Base-by-base conservation (phyloP, 2,113 vertebrate genomes). In the Podarcis cretensis region DNA sequence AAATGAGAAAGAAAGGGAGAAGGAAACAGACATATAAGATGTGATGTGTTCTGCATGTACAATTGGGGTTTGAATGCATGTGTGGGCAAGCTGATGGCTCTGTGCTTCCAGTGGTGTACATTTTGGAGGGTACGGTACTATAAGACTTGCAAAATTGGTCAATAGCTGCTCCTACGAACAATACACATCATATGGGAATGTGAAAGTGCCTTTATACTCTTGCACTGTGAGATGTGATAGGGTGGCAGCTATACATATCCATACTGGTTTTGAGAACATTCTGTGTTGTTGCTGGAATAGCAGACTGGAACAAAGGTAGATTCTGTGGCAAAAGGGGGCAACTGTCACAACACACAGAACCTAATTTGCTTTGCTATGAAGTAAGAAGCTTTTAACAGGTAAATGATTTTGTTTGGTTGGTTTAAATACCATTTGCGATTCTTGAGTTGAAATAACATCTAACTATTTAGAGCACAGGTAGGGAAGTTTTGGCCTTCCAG, bases 1-100 rank as follows among this genome's bases (percentile, higher is more conserved):
- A 89, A 84, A 87, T 32, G 81, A 92, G 65, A 90, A 82, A 82
- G 84, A 90, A 59, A 73, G 18, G 35, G 48, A 85, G 40, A 69
- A 32, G 74, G 81, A 68, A 18, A 48, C 87, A 25, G 74, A 66
- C 86, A 89, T 85, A 86, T 23, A 78, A 87, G 59, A 43, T 43
- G 43, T 85, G 37, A 86, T 69, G 68, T 73, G 63, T 90, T 73
- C 75, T 84, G 84, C 81, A 83, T 79, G 59, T 35, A 25, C 48
- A 54, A 77, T 54, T 63, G 37, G 86, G 77, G 25, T 57, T 27
- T 27, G 71, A 83, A 88, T 54, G 21, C n/a, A 48, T 63, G 59
- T 0, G 1, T 20, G 5, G 71, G 71, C 23, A 23, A 25, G 16
- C 69, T 65, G 54, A 40, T 63, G 30, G 37, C 13, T 30, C 16